These are phyloP conservation scores for Orussus abietinus DNA, from an alignment of 1,140 invertebrate species.

Conservation along the genomic window DNA sequence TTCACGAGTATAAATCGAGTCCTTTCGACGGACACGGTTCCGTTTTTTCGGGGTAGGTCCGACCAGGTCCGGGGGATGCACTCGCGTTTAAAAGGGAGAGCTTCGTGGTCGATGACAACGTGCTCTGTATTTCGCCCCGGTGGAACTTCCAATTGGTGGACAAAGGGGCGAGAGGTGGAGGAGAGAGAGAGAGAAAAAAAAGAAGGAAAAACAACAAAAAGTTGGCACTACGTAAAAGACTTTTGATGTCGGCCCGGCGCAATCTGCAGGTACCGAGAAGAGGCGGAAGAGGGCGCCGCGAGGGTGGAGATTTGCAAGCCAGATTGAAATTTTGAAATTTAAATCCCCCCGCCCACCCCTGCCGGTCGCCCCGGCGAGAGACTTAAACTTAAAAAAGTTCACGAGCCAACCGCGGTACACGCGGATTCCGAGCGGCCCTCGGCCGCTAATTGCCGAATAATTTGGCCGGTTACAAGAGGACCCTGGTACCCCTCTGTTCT, in stretches of 20 bases:
- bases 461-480: slow-evolving; percentile 22
- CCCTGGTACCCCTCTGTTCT: neutral
- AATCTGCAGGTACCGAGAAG: slow-evolving; percentile 26
- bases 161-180: slow-evolving; percentile 11
- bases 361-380: too few species aligned
- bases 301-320: slow-evolving; percentile 38
- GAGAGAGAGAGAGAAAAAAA: neutral
- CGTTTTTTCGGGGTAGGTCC: too few species aligned
- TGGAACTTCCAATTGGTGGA: slow-evolving; percentile 24
- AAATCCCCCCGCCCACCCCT: slow-evolving; percentile 38
- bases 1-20: too few species aligned
- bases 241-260: slow-evolving; percentile 37
- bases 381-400: slow-evolving; percentile 39
- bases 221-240: slow-evolving; percentile 34
- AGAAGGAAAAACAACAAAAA: slow-evolving; percentile 20
- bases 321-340: slow-evolving; percentile 51
- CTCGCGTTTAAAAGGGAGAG: neutral
- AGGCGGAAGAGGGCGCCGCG: slow-evolving; percentile 9
- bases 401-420: slow-evolving; percentile 3
- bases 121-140: slow-evolving; percentile 8
- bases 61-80: too few species aligned
- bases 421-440: slow-evolving; percentile 18
- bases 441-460: slow-evolving; percentile 41
- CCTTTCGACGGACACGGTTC: too few species aligned
- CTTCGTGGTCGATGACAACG: neutral